phyloP scores from a whole-genome alignment of 2,113 vertebrate genomes.

The Cyprinus carpio region DNA sequence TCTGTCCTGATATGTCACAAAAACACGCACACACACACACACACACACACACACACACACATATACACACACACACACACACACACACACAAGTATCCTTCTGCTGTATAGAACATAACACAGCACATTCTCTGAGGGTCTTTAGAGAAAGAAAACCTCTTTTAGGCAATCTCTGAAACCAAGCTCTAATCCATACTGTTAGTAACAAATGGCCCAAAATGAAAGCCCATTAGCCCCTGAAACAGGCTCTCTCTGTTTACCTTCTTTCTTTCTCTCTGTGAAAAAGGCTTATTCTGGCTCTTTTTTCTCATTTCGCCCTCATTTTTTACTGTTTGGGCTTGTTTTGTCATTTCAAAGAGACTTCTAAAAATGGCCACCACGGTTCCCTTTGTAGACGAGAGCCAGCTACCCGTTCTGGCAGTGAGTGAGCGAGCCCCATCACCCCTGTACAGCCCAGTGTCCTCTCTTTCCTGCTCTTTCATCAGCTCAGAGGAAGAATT shows the following conservation, averaged over 20 bases:
- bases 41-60: conserved; percentile 50
- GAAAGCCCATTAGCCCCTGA: not conserved
- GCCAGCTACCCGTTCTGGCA: conserved; percentile 26
- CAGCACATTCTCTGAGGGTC: conserved; percentile 59
- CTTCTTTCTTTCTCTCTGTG: conserved; percentile 16
- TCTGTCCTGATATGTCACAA: too few relatives aligned
- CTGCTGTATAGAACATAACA: conserved; percentile 70
- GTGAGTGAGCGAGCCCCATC: not conserved
- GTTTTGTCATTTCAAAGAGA: conserved; percentile 12
- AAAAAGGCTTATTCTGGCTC: conserved; percentile 4
- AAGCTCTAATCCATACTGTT: conserved; percentile 71
- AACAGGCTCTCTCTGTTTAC: conserved; percentile 17
- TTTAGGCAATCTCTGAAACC: conserved; percentile 72
- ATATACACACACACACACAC: conserved; percentile 51
- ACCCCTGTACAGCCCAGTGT: conserved; percentile 40
- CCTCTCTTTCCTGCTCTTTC: conserved; percentile 70
- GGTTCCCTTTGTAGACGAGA: conserved; percentile 38
- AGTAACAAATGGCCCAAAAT: conserved; percentile 53
- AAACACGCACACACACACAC: conserved; percentile 45
- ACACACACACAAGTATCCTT: conserved; percentile 29
- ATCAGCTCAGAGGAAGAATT: conserved; percentile 70
- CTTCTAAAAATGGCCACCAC: conserved; percentile 10
- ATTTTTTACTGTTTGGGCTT: conserved; percentile 19
- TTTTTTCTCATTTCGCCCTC: not conserved
- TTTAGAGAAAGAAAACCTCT: conserved; percentile 66